Conservation (phyloP, 2,888 invertebrate genomes). For the Caenorhabditis japonica region DNA sequence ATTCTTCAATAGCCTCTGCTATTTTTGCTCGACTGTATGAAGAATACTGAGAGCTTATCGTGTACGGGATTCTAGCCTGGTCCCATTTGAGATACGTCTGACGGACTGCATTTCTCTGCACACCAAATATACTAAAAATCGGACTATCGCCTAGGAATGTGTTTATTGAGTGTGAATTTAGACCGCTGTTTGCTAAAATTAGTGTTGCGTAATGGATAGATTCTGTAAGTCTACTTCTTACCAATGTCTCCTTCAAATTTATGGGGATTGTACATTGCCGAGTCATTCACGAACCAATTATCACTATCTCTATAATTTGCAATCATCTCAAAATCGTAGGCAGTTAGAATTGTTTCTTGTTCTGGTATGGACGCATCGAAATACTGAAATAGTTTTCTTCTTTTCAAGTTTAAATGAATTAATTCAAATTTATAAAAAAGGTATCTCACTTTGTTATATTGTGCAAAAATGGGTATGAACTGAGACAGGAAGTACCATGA, state of each 20-base stretch:
- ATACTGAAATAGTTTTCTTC: slow-evolving; percentile 62
- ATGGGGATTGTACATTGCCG: slow-evolving; percentile 74
- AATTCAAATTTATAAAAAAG: neutral
- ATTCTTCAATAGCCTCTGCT: slow-evolving; percentile 75
- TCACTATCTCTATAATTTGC: slow-evolving; percentile 44
- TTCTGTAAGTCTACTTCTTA: too few relatives aligned
- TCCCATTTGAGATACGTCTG: slow-evolving; percentile 76
- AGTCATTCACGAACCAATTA: slow-evolving; percentile 65
- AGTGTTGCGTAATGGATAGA: neutral
- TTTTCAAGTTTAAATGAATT: slow-evolving; percentile 7
- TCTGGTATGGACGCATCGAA: slow-evolving; percentile 72
- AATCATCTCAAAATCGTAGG: slow-evolving; percentile 67
- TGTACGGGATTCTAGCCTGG: slow-evolving; percentile 74
- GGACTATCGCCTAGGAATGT: slow-evolving; percentile 64
- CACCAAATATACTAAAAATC: slow-evolving; percentile 63
- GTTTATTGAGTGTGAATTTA: slow-evolving; percentile 65
- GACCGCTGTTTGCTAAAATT: slow-evolving; percentile 67
- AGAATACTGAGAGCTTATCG: slow-evolving; percentile 74
- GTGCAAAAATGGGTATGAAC: slow-evolving; percentile 14
- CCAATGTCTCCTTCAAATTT: slow-evolving; percentile 76
- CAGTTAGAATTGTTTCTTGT: slow-evolving; percentile 68
- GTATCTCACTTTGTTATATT: slow-evolving; percentile 30
- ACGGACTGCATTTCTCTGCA: slow-evolving; percentile 72
- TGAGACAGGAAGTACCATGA: slow-evolving; percentile 8
- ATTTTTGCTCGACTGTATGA: slow-evolving; percentile 72